Base-by-base conservation (phyloP, 2,888 invertebrate species). In the Malthinus seriepunctatus region DNA sequence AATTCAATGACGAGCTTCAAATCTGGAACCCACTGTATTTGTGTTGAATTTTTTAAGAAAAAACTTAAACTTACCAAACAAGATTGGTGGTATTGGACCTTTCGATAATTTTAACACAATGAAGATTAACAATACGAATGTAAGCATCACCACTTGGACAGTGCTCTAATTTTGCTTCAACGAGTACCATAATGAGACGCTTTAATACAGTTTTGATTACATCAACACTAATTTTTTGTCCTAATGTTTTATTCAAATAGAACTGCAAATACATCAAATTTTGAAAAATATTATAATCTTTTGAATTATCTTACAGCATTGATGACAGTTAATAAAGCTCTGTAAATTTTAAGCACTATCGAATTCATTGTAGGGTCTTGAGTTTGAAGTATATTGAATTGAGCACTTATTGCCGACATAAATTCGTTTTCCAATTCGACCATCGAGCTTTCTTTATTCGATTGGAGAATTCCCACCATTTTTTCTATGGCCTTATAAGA, bases 101-200 rank as follows among this genome's bases (percentile, higher is more conserved):
- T 72, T 90, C 91, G 62, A 93, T 86, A 59, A 91, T 84, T 75
- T 88, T 88, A 32, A 91, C 85, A 61, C 90, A 88, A 63, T 90
- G 85, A 31, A 88, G 84, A 75, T 92, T 92, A 52, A 91, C 85
- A 5, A 90, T 86, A 71, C 88, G 83, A 56, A 88, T 83, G 57
- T 90, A 87, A 49, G 86, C 85, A 33, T 86, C 85, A 42, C 88
- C 88, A 52, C 83, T 83, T 10, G 79, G 79, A 61, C 87, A 75
- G 49, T 81, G 82, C 63, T 84, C 83, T 51, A 90, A 77, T 68
- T 87, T 83, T 55, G 82, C 82, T 71, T 89, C 89, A n/a, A 90
- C 87, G 64, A 95, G 78, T 64, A 93, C 83, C 6, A 84, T 83
- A 63, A 94, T 82, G 69, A 94, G 81, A 70, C 89, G 87, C 67